Percentiles rank a stretch among this genome's conserved stretches.
Conservation (phyloP, 2,113 vertebrate species). For the Hyaena hyaena region DNA sequence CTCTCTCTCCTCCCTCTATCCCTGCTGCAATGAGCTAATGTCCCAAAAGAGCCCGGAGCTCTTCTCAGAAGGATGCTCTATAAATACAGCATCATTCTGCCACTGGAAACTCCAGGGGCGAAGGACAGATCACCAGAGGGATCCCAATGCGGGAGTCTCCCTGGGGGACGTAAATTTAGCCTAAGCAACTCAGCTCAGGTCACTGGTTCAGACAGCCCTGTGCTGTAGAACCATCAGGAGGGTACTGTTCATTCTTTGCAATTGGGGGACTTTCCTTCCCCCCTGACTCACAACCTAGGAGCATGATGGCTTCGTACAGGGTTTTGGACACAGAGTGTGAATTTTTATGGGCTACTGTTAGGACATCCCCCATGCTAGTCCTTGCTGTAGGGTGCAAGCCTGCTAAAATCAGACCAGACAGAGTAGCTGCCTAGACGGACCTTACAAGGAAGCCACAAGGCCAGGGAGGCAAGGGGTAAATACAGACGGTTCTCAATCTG, state of each 20-base stretch:
- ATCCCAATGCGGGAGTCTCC: not conserved
- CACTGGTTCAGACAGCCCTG: not conserved
- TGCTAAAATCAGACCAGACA: constrained; percentile 39
- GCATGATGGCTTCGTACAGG: not conserved
- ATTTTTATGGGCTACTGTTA: not conserved
- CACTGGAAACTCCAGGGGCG: not conserved
- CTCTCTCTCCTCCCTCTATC: not conserved
- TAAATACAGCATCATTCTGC: constrained; percentile 51
- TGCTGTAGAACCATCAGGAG: not conserved
- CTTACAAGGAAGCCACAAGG: not conserved
- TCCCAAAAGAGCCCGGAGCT: constrained; percentile 8
- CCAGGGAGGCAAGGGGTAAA: not conserved
- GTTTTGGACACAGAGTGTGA: not conserved
- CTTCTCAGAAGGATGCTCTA: constrained; percentile 60
- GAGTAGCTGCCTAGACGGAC: not conserved
- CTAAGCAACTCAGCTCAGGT: not conserved
- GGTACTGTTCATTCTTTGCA: not conserved
- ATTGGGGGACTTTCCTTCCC: not conserved
- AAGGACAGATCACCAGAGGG: not conserved
- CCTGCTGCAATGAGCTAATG: constrained; percentile 42
- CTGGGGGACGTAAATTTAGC: constrained; percentile 32
- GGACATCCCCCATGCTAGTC: too few relatives aligned
- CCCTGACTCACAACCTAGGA: not conserved
- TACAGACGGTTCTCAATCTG: not conserved
- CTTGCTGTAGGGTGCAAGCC: not conserved